Evolutionary conservation across 2,113 vertebrate species (phyloP).

Genomic region (Pavo muticus): DNA sequence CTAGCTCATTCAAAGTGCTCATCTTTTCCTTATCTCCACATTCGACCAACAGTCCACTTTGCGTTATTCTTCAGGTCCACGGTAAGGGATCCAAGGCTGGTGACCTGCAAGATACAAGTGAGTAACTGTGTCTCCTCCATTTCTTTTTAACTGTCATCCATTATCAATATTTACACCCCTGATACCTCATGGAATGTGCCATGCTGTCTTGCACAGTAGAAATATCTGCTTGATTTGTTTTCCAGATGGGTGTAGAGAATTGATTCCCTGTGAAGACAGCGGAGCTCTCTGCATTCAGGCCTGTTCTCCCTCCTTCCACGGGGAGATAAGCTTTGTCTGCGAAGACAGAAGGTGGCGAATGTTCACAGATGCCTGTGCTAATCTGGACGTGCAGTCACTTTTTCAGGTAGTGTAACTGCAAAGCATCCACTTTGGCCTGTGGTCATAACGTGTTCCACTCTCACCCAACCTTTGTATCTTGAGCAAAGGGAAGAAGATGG

Average conservation of each 20-base stretch:
- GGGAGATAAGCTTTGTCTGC: conserved; percentile 70
- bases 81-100: not conserved
- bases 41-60: not conserved
- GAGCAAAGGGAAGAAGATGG: not conserved
- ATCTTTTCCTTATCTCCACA: not conserved
- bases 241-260: conserved; percentile 55
- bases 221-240: not conserved
- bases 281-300: conserved; percentile 54
- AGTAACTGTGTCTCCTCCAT: not conserved
- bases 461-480: not conserved
- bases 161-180: not conserved
- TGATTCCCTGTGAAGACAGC: not conserved
- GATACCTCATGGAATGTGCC: not conserved
- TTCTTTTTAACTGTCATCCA: not conserved
- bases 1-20: not conserved
- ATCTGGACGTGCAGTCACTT: conserved; percentile 68
- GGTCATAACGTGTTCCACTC: not conserved
- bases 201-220: not conserved
- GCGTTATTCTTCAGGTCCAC: conserved; percentile 53
- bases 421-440: not conserved
- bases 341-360: conserved; percentile 70
- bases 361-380: conserved; percentile 72
- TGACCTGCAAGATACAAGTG: conserved; percentile 50
- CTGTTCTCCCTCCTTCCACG: conserved; percentile 62
- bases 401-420: conserved; percentile 65